phyloP scores from a whole-genome alignment of 1,140 invertebrate genomes.

The Drosophila truncata region DNA sequence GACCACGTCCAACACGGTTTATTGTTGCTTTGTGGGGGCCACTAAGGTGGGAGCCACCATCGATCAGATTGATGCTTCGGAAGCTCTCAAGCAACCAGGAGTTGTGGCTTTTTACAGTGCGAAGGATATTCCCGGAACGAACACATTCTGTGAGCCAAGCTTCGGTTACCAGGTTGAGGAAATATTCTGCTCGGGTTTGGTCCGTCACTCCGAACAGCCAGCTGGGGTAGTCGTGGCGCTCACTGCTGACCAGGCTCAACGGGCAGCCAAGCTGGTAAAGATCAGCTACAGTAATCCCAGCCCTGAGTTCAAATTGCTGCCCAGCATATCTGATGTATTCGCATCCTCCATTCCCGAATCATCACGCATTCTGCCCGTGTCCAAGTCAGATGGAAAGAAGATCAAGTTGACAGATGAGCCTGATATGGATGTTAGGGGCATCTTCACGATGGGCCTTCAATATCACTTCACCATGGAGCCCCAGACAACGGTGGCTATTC shows the following conservation, averaged over 20 bases:
- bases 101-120: constrained; percentile 90
- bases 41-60: constrained; percentile 87
- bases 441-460: constrained; percentile 76
- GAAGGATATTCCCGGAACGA: constrained; percentile 91
- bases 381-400: constrained; percentile 36
- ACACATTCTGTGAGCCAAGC: constrained; percentile 86
- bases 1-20: constrained; percentile 87
- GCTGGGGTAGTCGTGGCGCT: constrained; percentile 90
- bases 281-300: constrained; percentile 86
- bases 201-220: constrained; percentile 90
- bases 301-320: constrained; percentile 14
- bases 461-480: constrained; percentile 89
- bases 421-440: constrained; percentile 62
- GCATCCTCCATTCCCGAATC: constrained; percentile 86
- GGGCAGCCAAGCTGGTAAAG: constrained; percentile 89
- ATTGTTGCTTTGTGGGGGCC: constrained; percentile 89
- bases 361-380: constrained; percentile 27
- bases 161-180: constrained; percentile 82
- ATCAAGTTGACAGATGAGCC: constrained; percentile 42
- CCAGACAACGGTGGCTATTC: constrained; percentile 87
- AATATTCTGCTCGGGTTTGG: constrained; percentile 86
- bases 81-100: constrained; percentile 89
- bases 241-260: constrained; percentile 87
- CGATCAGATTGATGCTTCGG: constrained; percentile 87
- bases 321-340: constrained; percentile 88